Percentiles rank a stretch among this genome's conserved stretches.
phyloP scores from a whole-genome alignment of 1,140 invertebrate genomes.

The Contarinia nasturtii region DNA sequence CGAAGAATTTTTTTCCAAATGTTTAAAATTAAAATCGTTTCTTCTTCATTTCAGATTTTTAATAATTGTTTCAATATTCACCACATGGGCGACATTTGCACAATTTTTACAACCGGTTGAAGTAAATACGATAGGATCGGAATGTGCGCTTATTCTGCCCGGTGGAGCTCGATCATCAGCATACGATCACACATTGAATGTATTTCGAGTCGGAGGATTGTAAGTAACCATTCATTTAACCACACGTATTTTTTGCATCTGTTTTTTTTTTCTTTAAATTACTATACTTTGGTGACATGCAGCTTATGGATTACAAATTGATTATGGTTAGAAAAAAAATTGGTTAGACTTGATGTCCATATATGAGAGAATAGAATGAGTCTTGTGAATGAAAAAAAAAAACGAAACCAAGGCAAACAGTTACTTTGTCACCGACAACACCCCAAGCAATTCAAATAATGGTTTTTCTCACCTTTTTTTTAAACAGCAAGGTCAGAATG shows the following conservation, averaged over 20 bases:
- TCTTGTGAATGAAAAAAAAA: too few species aligned
- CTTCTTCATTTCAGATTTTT: background rate
- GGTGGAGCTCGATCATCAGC: conserved; percentile 51
- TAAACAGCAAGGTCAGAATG: too few species aligned
- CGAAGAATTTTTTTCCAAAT: too few species aligned
- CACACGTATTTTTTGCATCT: conserved; percentile 4
- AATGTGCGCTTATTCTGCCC: conserved; percentile 56
- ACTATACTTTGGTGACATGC: conserved; percentile 1
- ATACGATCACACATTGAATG: conserved; percentile 65
- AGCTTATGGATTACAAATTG: conserved; percentile 1
- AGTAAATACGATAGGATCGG: conserved; percentile 17
- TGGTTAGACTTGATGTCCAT: background rate
- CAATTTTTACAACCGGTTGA: background rate
- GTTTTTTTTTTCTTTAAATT: too few species aligned
- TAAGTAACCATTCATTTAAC: conserved; percentile 28
- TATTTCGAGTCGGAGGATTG: conserved; percentile 41
- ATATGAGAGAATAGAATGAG: too few species aligned
- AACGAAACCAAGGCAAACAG: too few species aligned
- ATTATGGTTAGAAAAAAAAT: conserved; percentile 4
- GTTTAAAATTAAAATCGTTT: too few species aligned
- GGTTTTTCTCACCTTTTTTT: too few species aligned
- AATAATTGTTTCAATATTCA: background rate
- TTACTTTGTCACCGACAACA: too few species aligned
- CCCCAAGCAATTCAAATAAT: too few species aligned
- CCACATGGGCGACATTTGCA: background rate